Percentiles rank a stretch among this genome's conserved stretches.
phyloP scores from a whole-genome alignment of 2,888 invertebrate genomes.

The Anarsia innoxiella region DNA sequence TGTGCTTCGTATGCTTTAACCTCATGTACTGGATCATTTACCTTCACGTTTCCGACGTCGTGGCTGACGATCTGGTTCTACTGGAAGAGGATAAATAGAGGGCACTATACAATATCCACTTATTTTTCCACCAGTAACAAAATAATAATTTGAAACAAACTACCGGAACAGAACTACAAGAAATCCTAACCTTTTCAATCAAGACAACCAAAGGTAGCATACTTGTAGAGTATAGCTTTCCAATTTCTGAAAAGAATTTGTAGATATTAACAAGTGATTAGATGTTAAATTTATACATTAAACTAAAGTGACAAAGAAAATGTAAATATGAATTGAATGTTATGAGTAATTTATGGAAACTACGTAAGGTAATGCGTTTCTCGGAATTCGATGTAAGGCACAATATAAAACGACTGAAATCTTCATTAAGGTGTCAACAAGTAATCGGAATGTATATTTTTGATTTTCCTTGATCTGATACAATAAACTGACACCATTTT shows the following conservation, averaged over 20 bases:
- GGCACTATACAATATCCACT: slow-evolving; percentile 49
- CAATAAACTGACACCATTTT: too few relatives aligned
- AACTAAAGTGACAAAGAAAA: slow-evolving; percentile 15
- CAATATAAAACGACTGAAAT: slow-evolving; percentile 42
- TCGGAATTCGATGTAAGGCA: slow-evolving; percentile 38
- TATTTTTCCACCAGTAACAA: slow-evolving; percentile 43
- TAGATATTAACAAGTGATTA: slow-evolving; percentile 26
- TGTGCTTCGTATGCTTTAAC: slow-evolving; percentile 99
- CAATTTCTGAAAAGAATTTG: slow-evolving; percentile 24
- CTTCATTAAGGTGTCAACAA: too few relatives aligned
- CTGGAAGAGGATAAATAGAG: slow-evolving; percentile 79
- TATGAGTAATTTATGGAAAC: slow-evolving; percentile 16
- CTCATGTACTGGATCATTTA: slow-evolving; percentile 99
- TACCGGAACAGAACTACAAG: too few relatives aligned
- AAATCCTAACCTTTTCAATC: too few relatives aligned
- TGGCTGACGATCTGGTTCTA: slow-evolving; percentile 93
- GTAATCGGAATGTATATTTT: too few relatives aligned
- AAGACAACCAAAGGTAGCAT: slow-evolving; percentile 1
- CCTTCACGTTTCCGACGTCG: slow-evolving; percentile 96
- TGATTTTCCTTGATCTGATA: too few relatives aligned
- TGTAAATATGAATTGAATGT: slow-evolving; percentile 23
- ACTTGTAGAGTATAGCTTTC: slow-evolving; percentile 19
- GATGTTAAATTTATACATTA: slow-evolving; percentile 19
- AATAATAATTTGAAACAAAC: slow-evolving; percentile 61
- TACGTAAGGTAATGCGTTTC: slow-evolving; percentile 20